phyloP scores from a whole-genome alignment of 1,140 invertebrate genomes.

The Alviniconcha marisindica region DNA sequence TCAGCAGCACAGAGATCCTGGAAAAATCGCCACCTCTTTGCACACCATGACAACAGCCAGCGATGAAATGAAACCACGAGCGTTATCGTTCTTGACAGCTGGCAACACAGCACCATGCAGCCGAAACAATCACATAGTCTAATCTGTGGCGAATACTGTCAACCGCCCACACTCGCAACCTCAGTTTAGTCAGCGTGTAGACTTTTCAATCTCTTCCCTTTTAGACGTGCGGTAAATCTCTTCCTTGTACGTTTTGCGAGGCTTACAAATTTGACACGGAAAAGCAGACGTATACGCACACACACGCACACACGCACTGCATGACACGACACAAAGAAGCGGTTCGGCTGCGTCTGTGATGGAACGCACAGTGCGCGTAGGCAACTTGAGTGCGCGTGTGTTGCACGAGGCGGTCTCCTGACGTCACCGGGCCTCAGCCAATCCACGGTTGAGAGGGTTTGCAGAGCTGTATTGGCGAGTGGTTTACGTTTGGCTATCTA shows the following conservation, averaged over 20 bases:
- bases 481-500: background rate
- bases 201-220: too few relatives aligned
- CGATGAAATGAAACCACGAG: background rate
- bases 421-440: too few relatives aligned
- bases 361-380: background rate
- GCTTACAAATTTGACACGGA: too few relatives aligned
- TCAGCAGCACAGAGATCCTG: background rate
- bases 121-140: background rate
- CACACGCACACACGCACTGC: background rate
- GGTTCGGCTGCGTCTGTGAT: background rate
- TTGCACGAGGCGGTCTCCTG: background rate
- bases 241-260: too few relatives aligned
- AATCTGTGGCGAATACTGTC: too few relatives aligned
- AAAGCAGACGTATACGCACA: background rate
- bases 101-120: background rate
- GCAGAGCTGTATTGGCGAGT: background rate
- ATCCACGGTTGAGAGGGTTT: too few relatives aligned
- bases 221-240: too few relatives aligned
- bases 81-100: background rate
- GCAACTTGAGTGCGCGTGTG: background rate
- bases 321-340: background rate
- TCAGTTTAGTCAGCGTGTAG: too few relatives aligned
- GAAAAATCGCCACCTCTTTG: background rate
- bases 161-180: too few relatives aligned
- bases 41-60: background rate